Evolutionary conservation across 2,888 invertebrate species (phyloP), one percentile per base, ranked within the genome.

Genomic region (Frankliniella fusca): DNA sequence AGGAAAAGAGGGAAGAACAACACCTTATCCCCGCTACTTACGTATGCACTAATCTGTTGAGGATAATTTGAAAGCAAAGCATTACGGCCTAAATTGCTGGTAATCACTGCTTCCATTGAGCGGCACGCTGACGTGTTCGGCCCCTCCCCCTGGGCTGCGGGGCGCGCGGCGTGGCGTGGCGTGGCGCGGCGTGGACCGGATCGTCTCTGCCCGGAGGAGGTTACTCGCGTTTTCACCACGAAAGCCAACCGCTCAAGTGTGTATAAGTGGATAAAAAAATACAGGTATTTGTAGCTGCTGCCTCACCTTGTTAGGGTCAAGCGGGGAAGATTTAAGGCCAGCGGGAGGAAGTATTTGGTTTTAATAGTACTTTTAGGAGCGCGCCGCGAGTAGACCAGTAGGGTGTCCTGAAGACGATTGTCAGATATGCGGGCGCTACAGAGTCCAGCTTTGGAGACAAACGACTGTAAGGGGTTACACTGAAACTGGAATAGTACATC

Each of bases 51-150:
- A 76, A 76, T 76, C 70, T 27, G 70, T 76, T 76, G 70, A 27
- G 70, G 70, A 76, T 76, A 76, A 76, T 76, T 76, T 76, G 70
- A 76, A 76, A 76, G 70, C 70, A 76, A 76, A 76, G 70, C 70
- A 76, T 76, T 76, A 76, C 70, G 70, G 23, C 70, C 70, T 27
- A 76, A 76, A 76, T 76, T 76, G 70, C 70, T 76, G 70, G 70
- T 76, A 76, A 76, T 76, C 70, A 76, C 70, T 76, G 70, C 70
- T 76, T 76, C 70, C 61, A 61, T 61, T 61, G 20, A 61, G 61
- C 61, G 7, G 61, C 10, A 5, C 70, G 70, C 70, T 76, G 70
- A 76, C 70, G 70, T 76, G 70, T 11, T 10, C 27, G 70, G 27
- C 70, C 70, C n/a, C 70, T 76, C 70, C 70, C 70, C 70, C 61